A percentile compares a stretch with the other conserved stretches of the same genome.
phyloP scores from a whole-genome alignment of 1,140 invertebrate genomes.

The Sitophilus oryzae region DNA sequence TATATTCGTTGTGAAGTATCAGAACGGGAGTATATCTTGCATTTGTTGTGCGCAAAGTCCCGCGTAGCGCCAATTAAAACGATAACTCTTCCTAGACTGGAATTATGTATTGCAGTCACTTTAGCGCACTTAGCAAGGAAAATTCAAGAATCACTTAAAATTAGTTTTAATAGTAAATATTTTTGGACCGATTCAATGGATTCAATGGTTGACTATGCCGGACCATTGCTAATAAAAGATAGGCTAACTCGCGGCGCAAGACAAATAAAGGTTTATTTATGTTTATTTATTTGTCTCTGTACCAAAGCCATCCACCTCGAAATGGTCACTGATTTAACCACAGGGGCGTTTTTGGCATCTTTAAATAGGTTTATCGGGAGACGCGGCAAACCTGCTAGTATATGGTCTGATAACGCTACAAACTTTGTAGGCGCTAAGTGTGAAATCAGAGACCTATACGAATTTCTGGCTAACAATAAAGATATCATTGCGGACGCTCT shows the following conservation, averaged over 20 bases:
- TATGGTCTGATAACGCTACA: conserved; percentile 33
- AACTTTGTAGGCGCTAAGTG: conserved; percentile 34
- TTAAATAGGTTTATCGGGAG: conserved; percentile 35
- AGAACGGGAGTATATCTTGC: conserved; percentile 1
- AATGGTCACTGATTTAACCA: conserved; percentile 32
- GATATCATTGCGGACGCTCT: conserved; percentile 7
- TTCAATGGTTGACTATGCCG: conserved; percentile 40
- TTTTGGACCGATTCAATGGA: conserved; percentile 17
- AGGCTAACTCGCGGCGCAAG: conserved; percentile 38
- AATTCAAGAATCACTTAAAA: too few species aligned
- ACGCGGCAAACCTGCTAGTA: too few species aligned
- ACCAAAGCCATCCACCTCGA: too few species aligned
- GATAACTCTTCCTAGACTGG: conserved; percentile 32
- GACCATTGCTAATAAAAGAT: too few species aligned
- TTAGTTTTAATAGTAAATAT: conserved; percentile 1
- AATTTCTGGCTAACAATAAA: conserved; percentile 40
- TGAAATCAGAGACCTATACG: conserved; percentile 30
- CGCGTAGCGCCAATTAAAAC: conserved; percentile 34
- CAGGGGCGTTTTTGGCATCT: conserved; percentile 31
- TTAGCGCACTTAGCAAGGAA: too few species aligned
- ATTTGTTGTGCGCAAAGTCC: conserved; percentile 30
- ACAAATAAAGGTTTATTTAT: conserved; percentile 28
- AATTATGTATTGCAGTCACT: too few species aligned
- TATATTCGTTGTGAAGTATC: conserved; percentile 26
- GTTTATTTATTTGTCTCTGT: too few species aligned